Base-by-base conservation (phyloP, 1,140 invertebrate species). In the Catajapyx aquilonaris region DNA sequence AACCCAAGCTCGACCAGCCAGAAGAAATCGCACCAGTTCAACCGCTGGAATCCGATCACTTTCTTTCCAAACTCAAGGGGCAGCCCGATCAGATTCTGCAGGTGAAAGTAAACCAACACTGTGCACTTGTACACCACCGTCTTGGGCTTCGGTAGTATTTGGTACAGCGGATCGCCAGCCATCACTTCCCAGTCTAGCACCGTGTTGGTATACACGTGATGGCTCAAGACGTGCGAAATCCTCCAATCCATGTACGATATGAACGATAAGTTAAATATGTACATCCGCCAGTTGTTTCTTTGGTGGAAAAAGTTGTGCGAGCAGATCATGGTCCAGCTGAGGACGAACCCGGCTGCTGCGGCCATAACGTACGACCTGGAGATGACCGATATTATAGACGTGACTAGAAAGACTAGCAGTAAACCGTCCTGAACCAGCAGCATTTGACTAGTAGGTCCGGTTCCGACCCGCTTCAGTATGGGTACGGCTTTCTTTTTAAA, bases 231-330 rank as follows among this genome's bases (percentile, higher is more conserved):
- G 46, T 86, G 81, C 0, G 68, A 71, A 25, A 86, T 68, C 43
- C 80, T 60, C 68, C 79, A 86, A 39, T 79, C 68, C 39, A 69
- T 69, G 7, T 7, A 72, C 2, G 69, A 68, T 52, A 76, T 52
- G 35, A 72, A 48, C 20, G 60, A 57, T 10, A 87, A 52, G 48
- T 85, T 75, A 40, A 78, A 79, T 25, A 78, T 68, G 48, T 78
- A 81, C 72, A 81, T 81, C 31, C 81, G 65, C 63, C 78, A 83
- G 48, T 68, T 83, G 48, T 86, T 71, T 16, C 61, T 65, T 46
- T 72, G 64, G 50, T 88, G 83, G 34, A 85, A 73, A 49, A 78
- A 88, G 54, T 87, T 88, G 50, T 88, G 83, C 0, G 69, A 67
- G 16, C 59, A 62, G 20, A 73, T 61, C 9, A 59, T 53, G 0